Evolutionary conservation across 2,888 invertebrate species (phyloP), one percentile per base, ranked within the genome.

Genomic region (Cheilosia grossa): DNA sequence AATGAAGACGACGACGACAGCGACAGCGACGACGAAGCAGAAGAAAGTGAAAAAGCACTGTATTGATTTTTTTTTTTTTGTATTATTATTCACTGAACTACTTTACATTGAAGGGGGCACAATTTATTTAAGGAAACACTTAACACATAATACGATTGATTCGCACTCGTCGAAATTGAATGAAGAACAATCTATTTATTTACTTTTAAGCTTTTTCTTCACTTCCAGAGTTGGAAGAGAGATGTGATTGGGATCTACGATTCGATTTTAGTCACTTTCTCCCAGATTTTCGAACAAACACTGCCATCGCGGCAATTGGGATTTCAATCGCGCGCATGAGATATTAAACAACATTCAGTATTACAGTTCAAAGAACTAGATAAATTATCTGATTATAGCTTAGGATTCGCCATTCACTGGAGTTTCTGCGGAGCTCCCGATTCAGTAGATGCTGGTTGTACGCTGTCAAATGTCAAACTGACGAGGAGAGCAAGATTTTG

Each of bases 401-500:
- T 27, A 27, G 42, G 17, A 40, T 59, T 40, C 24, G 51, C 30
- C 33, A 17, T 56, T 33, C 66, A 53, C 59, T 47, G 19, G 21
- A 63, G 49, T 33, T 56, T 70, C 47, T 21, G 10, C 61, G 19
- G 49, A 83, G 37, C 67, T 58, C 10, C 73, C 72, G 54, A 54
- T 10, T 30, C 37, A 42, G 6, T 27, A 53, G 54, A n/a, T 78
- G 49, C 44, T 79, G 59, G 42, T 59, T 42, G 44, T 51, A 59
- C 44, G 85, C 80, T 85, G 75, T 85, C 85, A 85, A 80, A 80
- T 73, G 80, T 73, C 75, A 85, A 72, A 72, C 81, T 72, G 70
- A 72, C 56, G 66, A 81, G 9, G 37, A 27, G 49, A 74, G 51
- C 58, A 24, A 49, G 49, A 63, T 74, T 69, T 70, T 63, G 67